These are phyloP conservation scores for Casuarius casuarius DNA, from an alignment of 2,113 vertebrate species.

Conservation along the genomic window DNA sequence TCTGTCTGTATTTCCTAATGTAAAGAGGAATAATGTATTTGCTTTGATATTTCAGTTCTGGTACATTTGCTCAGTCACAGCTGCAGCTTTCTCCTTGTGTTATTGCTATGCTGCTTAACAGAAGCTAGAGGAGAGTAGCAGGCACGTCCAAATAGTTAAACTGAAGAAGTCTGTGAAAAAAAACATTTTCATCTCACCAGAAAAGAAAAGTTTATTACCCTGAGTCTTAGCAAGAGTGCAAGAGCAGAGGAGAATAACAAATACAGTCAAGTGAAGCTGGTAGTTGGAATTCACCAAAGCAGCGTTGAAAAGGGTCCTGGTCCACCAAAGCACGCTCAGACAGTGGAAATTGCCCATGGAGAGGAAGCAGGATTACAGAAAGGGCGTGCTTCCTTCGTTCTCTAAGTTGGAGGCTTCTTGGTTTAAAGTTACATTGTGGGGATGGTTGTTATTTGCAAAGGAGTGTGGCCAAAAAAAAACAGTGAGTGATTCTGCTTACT, in stretches of 20 bases:
- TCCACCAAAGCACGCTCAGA: not conserved
- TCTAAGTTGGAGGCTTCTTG: not conserved
- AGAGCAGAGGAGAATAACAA: not conserved
- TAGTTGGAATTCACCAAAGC: not conserved
- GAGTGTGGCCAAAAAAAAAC: not conserved
- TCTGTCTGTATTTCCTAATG: not conserved
- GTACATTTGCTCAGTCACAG: not conserved
- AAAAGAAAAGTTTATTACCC: not conserved
- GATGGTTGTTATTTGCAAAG: not conserved
- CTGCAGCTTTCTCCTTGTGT: not conserved
- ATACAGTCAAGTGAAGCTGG: not conserved
- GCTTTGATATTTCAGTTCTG: not conserved
- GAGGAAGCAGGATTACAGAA: not conserved
- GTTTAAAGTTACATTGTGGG: not conserved
- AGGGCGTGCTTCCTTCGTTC: not conserved
- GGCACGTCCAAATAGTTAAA: not conserved
- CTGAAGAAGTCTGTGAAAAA: not conserved
- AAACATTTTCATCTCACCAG: not conserved
- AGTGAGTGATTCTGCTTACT: not conserved
- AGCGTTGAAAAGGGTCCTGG: not conserved
- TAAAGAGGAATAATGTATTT: fast-evolving
- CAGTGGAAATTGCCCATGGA: too few species aligned
- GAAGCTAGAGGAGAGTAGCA: not conserved
- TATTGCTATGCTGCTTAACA: not conserved
- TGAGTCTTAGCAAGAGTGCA: not conserved